A percentile compares a stretch with the other conserved stretches of the same genome.
Conservation (phyloP, 37 sponge, comb jelly and placozoan genomes). For the Beroe ovata region DNA sequence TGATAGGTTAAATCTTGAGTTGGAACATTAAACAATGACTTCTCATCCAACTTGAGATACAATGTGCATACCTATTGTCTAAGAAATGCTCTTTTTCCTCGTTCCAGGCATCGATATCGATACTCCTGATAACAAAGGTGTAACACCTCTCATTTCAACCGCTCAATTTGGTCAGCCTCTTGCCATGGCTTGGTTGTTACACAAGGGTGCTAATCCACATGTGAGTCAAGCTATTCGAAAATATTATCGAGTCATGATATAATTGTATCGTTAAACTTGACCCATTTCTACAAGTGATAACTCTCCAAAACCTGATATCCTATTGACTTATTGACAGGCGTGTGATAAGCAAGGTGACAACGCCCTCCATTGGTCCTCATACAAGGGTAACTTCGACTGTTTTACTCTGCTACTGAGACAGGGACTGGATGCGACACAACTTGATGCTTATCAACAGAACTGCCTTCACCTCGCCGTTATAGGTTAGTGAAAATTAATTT, state of each 20-base stretch:
- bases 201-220: conserved; percentile 29
- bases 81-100: no score
- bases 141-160: conserved; percentile 15
- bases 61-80: no score
- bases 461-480: conserved; percentile 32
- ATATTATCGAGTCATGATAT: no score
- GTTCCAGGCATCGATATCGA: conserved; percentile 34
- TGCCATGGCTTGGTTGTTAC: conserved; percentile 16
- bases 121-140: conserved; percentile 38
- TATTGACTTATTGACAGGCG: neutral
- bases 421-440: conserved; percentile 31
- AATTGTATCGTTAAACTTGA: no score
- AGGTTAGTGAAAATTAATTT: no score
- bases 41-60: no score
- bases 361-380: conserved; percentile 25
- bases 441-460: conserved; percentile 30
- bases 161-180: conserved; percentile 32
- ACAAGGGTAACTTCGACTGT: conserved; percentile 49
- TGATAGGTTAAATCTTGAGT: no score
- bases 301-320: no score
- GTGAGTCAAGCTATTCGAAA: no score
- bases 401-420: conserved; percentile 11
- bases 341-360: conserved; percentile 59
- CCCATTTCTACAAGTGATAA: no score
- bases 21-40: no score